Evolutionary conservation across 2,888 invertebrate species (phyloP).

Genomic region (Pachycephus smyrnensis): DNA sequence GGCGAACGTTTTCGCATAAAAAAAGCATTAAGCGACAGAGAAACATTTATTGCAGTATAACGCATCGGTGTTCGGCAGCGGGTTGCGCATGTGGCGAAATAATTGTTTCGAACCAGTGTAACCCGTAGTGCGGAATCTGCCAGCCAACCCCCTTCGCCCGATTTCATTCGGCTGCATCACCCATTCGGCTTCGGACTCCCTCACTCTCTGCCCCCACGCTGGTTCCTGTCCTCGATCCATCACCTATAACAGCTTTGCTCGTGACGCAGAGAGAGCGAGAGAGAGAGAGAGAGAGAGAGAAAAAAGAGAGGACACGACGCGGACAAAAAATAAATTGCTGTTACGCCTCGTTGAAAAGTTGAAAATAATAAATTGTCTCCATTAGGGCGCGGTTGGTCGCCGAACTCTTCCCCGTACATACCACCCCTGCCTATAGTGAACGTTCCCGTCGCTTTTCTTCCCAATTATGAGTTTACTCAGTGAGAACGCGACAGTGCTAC

Average conservation of each 20-base stretch:
- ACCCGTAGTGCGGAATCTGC: neutral
- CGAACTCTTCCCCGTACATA: neutral
- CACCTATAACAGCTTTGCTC: constrained; percentile 1
- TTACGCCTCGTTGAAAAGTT: constrained; percentile 46
- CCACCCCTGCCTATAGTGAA: neutral
- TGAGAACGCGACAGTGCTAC: neutral
- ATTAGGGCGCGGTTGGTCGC: constrained; percentile 26
- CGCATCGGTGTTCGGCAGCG: neutral
- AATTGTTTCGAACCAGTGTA: constrained; percentile 32
- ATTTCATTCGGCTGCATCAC: neutral
- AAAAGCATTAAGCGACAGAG: neutral
- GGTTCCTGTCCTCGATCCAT: constrained; percentile 7
- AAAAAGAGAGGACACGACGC: neutral
- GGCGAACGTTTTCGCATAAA: neutral
- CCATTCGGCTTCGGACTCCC: neutral
- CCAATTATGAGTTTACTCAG: neutral
- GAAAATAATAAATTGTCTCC: constrained; percentile 56
- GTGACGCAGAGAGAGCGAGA: constrained; percentile 15
- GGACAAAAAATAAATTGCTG: constrained; percentile 40
- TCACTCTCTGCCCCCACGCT: neutral
- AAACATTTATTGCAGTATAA: neutral
- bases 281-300: constrained; percentile 14
- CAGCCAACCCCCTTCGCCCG: neutral
- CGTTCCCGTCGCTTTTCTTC: neutral
- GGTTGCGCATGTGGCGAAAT: constrained; percentile 28